Conservation (phyloP, 2,113 vertebrate genomes). For the Platichthys stellatus region DNA sequence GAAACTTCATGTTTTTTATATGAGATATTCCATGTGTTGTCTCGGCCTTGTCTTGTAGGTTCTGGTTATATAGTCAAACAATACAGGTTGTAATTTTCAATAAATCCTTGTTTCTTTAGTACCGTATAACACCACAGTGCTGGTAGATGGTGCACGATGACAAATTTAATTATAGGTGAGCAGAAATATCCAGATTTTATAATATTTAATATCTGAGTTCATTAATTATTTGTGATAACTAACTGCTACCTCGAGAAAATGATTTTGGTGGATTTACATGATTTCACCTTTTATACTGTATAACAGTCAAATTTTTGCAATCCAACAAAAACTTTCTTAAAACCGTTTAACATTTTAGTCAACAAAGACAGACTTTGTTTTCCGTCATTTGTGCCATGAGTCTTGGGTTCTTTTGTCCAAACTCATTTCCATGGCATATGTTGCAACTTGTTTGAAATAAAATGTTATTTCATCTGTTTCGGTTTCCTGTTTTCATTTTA, state of each 20-base stretch:
- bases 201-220: neutral
- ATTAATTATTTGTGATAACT: neutral
- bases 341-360: neutral
- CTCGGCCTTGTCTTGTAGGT: neutral
- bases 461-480: neutral
- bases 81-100: neutral
- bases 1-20: neutral
- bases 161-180: neutral
- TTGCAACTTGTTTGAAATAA: constrained; percentile 20
- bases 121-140: neutral
- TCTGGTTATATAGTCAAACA: neutral
- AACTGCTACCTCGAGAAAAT: neutral
- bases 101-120: neutral
- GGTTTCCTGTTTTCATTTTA: neutral
- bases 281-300: neutral
- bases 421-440: neutral
- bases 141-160: neutral
- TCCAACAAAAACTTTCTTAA: neutral
- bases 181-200: neutral
- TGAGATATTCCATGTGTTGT: neutral
- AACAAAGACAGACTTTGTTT: neutral
- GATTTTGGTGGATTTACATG: neutral
- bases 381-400: neutral
- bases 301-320: neutral
- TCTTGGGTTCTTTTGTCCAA: neutral